These are phyloP conservation scores for Panagrolaimus sp. DNA, from an alignment of 1,140 invertebrate species.

Conservation along the genomic window DNA sequence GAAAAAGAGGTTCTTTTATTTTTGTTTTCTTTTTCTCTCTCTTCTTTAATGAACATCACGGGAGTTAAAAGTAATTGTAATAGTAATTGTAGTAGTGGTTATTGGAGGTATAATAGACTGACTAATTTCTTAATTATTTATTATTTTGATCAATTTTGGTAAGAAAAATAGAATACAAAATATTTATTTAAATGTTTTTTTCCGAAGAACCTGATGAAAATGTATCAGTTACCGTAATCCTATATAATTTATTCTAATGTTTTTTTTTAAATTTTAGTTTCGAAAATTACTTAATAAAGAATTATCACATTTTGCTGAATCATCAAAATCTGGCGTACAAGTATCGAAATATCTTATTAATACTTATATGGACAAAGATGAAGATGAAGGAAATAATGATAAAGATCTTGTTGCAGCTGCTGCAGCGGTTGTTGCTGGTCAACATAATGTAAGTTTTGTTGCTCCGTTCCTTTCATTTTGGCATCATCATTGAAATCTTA, in stretches of 20 bases:
- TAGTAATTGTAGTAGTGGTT: too few species aligned
- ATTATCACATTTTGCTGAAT: conserved; percentile 95
- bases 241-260: neutral
- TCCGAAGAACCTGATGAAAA: neutral
- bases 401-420: neutral
- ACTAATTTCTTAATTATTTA: too few species aligned
- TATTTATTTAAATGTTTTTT: conserved; percentile 6
- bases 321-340: conserved; percentile 95
- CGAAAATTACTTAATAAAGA: conserved; percentile 99
- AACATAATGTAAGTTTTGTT: neutral
- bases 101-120: too few species aligned
- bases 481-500: conserved; percentile 71
- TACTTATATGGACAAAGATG: conserved; percentile 87
- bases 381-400: conserved; percentile 45
- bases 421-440: neutral
- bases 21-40: conserved; percentile 6
- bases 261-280: conserved; percentile 71
- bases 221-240: neutral
- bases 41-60: neutral
- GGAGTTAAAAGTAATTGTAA: too few species aligned
- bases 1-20: neutral
- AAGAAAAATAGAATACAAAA: neutral
- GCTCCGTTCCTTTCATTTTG: neutral
- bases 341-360: conserved; percentile 98
- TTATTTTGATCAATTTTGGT: conserved; percentile 1